Percentiles rank a stretch among this genome's conserved stretches.
These are phyloP conservation scores for Thunnus maccoyii DNA, from an alignment of 2,113 vertebrate genomes.

Conservation along the genomic window DNA sequence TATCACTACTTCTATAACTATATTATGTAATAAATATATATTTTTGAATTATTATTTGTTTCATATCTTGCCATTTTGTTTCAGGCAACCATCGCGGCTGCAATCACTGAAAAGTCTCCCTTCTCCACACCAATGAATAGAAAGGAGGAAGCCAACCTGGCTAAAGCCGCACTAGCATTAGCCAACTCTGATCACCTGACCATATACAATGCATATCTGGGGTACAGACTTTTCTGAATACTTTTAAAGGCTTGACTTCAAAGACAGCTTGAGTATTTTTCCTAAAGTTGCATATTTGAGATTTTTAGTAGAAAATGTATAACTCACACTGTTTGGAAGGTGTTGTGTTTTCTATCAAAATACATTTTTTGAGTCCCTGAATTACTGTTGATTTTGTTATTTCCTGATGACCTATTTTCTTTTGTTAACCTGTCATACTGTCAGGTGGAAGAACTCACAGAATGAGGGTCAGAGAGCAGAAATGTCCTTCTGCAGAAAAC, in stretches of 20 bases:
- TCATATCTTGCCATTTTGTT: conserved; percentile 25
- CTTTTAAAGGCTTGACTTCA: neutral
- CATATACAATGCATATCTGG: conserved; percentile 93
- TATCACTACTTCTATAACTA: neutral
- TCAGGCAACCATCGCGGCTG: conserved; percentile 96
- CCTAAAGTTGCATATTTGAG: neutral
- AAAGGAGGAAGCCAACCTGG: conserved; percentile 96
- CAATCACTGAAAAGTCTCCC: conserved; percentile 97
- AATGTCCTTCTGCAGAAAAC: conserved; percentile 90
- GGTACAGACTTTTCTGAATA: conserved; percentile 80
- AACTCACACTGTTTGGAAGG: no score
- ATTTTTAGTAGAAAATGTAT: neutral
- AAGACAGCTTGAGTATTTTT: neutral
- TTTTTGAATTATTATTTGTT: neutral
- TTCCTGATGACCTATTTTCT: neutral
- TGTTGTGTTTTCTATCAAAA: no score
- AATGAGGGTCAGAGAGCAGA: conserved; percentile 89
- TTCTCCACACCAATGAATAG: conserved; percentile 95
- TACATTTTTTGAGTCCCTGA: no score
- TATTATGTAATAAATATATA: neutral
- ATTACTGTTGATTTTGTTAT: no score
- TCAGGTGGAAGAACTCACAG: conserved; percentile 91
- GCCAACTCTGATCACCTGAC: conserved; percentile 96
- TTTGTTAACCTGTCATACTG: neutral
- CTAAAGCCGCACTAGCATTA: conserved; percentile 90